These are phyloP conservation scores for Cantharis flavilabris DNA, from an alignment of 2,888 invertebrate genomes.

Conservation along the genomic window DNA sequence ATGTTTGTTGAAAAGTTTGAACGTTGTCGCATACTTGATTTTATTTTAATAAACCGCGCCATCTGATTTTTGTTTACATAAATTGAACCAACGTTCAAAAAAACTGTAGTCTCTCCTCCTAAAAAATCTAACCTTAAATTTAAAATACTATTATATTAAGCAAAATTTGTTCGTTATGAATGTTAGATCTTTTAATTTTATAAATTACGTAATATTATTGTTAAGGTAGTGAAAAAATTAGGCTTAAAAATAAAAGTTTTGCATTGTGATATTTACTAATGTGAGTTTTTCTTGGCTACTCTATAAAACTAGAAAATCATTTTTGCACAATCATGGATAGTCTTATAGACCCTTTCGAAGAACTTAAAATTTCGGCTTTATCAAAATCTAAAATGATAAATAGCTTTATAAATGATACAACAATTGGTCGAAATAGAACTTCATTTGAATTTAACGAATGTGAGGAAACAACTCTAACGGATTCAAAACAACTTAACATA, in stretches of 20 bases:
- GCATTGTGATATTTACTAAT: neutral
- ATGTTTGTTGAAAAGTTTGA: neutral
- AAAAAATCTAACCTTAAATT: neutral
- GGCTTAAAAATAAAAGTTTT: neutral
- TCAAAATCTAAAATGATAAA: slow-evolving; percentile 63
- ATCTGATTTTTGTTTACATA: neutral
- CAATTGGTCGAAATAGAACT: slow-evolving; percentile 57
- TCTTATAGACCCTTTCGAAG: slow-evolving; percentile 41
- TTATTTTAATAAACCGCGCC: neutral
- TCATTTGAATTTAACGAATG: neutral
- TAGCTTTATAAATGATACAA: slow-evolving; percentile 58
- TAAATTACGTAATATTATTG: neutral
- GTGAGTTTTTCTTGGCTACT: neutral
- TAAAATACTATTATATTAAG: neutral
- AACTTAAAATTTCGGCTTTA: slow-evolving; percentile 63
- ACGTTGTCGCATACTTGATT: neutral
- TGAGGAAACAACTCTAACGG: neutral
- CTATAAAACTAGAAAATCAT: neutral
- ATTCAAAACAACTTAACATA: neutral
- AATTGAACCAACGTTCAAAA: neutral
- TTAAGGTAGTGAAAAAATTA: neutral
- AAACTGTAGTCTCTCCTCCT: no score
- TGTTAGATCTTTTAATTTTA: neutral
- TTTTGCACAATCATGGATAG: slow-evolving; percentile 10
- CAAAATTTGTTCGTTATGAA: neutral